Conservation (phyloP, 2,113 vertebrate genomes). For the Poecile atricapillus region DNA sequence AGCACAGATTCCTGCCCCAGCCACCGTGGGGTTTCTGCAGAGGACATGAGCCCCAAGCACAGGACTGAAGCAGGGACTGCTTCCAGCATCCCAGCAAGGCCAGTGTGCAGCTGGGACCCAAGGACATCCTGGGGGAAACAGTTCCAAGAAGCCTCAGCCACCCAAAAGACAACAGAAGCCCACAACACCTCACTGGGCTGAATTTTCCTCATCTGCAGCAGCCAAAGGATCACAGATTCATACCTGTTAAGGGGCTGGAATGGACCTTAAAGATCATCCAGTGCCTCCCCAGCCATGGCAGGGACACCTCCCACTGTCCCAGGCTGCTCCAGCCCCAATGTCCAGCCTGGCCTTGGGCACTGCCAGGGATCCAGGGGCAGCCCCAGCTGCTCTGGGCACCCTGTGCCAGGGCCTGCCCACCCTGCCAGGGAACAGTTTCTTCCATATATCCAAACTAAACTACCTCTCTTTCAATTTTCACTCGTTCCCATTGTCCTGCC, state of each 20-base stretch:
- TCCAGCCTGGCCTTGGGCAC: neutral
- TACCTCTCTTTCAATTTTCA: neutral
- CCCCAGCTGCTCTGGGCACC: neutral
- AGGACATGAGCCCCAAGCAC: neutral
- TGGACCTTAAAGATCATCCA: rapidly evolving
- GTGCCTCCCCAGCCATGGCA: neutral
- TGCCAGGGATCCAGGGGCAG: neutral
- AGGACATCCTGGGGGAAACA: neutral
- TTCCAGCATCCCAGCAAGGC: neutral
- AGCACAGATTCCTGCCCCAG: neutral
- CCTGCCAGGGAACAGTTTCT: rapidly evolving
- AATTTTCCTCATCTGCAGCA: neutral
- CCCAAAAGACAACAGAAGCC: neutral
- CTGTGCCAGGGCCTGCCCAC: neutral
- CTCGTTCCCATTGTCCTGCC: neutral
- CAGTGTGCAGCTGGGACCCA: neutral
- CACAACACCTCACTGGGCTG: neutral
- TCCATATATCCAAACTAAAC: neutral
- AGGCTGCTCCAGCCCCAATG: neutral
- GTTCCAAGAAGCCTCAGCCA: neutral
- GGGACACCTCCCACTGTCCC: neutral
- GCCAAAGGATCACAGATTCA: neutral
- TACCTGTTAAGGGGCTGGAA: neutral
- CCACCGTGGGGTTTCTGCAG: neutral
- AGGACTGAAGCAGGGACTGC: neutral